Evolutionary conservation across 2,797 vertebrate genomes (phyloP), one percentile per base, ranked within the genome.

Genomic region (Anabas testudineus): DNA sequence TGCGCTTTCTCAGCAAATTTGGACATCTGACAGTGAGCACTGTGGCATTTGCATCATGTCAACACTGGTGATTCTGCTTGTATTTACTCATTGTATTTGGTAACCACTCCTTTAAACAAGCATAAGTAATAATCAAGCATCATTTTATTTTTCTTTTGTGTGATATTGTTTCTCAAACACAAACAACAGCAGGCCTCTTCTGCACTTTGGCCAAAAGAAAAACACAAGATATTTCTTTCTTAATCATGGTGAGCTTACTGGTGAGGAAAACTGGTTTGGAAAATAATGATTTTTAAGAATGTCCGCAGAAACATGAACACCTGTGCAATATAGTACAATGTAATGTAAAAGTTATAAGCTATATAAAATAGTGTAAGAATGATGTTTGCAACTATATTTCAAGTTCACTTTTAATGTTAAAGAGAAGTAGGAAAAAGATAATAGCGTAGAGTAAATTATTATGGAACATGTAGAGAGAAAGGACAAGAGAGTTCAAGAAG

Each of bases 181-280:
- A 91, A 91, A 90, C 80, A 91, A 89, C 88, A 90, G 88, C 87
- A 80, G 87, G 88, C 19, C 45, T 56, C 14, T 16, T 41, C 41
- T 19, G 9, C 49, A 56, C 45, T 62, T 47, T 21, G 62, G 75
- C 73, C 70, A 82, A 64, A 62, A 45, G n/a, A 67, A 74, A 63
- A 56, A 60, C 21, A 54, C 15, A 52, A 43, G 12, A 76, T 56
- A 45, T 72, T 63, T 46, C 2, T 59, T 37, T 45, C 69, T 74
- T 68, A 65, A 70, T 74, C 48, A 67, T 5, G n/a, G 51, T 22
- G 46, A 41, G 75, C 68, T 59, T 48, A 66, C 58, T 51, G 13
- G 18, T n/a, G 24, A 53, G 14, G 22, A 53, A 41, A 52, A 66
- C 58, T 51, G 13, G 18, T n/a, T 24, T 53, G 14, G 22, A 53